Base-by-base conservation (phyloP, 2,888 invertebrate genomes). In the Branchellion lobata region DNA sequence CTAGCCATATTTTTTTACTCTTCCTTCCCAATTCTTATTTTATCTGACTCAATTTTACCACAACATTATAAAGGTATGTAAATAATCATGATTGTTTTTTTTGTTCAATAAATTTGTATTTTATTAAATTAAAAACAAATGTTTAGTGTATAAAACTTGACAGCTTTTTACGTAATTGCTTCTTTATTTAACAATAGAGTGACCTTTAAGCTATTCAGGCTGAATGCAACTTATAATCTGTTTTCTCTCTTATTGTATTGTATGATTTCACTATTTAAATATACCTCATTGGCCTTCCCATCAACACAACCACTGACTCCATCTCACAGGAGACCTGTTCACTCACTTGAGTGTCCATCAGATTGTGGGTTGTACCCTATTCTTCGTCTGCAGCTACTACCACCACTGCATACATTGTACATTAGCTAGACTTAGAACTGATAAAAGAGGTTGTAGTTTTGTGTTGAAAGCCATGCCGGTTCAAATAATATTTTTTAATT, bases 361-460 rank as follows among this genome's bases (percentile, higher is more conserved):
- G 14, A 40, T 75, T 21, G 21, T 75, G 47, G 75, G 75, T 8
- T 29, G 47, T 18, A 1, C 1, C 27, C 18, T 75, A 18, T 75
- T 75, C 40, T 11, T 53, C 27, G 27, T 40, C 47, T 3, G 29
- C 40, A 75, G 75, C 31, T 75, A 53, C n/a, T 14, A 53, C 29
- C 75, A 75, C 27, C 1, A 40, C 31, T 27, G 29, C 5, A 29
- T 51, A 27, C 47, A 47, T 53, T 0, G 11, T 36, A 33, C 33
- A 27, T 51, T 75, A 24, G 75, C 75, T 51, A 75, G 51, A 27
- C 75, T 75, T 14, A 47, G 75, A 29, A 51, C 31, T 21, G 31
- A 53, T 33, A 29, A 33, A 75, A 53, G 51, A 47, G 75, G 75
- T 75, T 47, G 14, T n/a, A n/a, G n/a, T n/a, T n/a, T n/a, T n/a